phyloP scores from a whole-genome alignment of 1,140 invertebrate genomes.

The Pinna nobilis region DNA sequence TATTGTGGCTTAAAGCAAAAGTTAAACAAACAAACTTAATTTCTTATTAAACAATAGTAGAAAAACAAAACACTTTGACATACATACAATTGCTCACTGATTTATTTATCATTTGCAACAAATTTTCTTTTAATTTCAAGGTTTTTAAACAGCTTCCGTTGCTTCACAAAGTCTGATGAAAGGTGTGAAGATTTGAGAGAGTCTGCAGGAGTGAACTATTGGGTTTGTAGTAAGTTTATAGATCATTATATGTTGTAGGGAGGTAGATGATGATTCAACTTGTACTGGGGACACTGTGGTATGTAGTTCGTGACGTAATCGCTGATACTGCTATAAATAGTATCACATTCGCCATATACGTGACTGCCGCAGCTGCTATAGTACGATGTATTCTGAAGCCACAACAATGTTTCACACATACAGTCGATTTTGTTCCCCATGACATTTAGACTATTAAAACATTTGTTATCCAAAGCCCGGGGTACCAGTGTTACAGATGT shows the following conservation, averaged over 20 bases:
- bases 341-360: slow-evolving; percentile 34
- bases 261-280: slow-evolving; percentile 14
- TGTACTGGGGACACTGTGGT: slow-evolving; percentile 30
- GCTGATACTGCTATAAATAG: slow-evolving; percentile 17
- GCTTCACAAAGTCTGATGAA: too few species aligned
- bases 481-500: slow-evolving; percentile 27
- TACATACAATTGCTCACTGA: too few species aligned
- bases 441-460: neutral
- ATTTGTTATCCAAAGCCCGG: neutral
- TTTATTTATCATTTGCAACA: too few species aligned
- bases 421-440: slow-evolving; percentile 25
- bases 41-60: too few species aligned
- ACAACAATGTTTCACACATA: slow-evolving; percentile 36
- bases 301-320: slow-evolving; percentile 22
- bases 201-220: too few species aligned
- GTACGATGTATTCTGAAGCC: slow-evolving; percentile 1
- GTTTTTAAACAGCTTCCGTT: too few species aligned
- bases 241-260: slow-evolving; percentile 15
- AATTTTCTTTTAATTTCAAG: too few species aligned
- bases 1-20: too few species aligned
- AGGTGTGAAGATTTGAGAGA: too few species aligned
- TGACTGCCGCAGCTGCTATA: neutral
- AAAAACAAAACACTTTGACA: too few species aligned
- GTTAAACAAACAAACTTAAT: too few species aligned
- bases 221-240: too few species aligned